A percentile compares a stretch with the other conserved stretches of the same genome.
Evolutionary conservation across 2,797 vertebrate species (phyloP).

Genomic region (Emys orbicularis): DNA sequence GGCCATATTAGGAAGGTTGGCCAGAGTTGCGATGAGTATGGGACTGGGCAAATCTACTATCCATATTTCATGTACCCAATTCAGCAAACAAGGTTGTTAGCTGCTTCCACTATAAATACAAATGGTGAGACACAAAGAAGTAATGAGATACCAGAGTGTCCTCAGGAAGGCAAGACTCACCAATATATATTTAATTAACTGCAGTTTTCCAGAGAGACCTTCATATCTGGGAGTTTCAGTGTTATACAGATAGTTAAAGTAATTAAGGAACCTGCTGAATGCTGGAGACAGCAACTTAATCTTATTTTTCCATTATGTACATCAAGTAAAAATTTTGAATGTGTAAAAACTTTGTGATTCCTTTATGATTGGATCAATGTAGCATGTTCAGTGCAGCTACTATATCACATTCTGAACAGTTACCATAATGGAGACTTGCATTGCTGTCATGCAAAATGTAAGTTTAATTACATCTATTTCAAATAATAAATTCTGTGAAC

Average conservation of each 20-base stretch:
- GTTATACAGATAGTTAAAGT: not conserved
- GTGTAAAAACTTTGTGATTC: not conserved
- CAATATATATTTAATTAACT: not conserved
- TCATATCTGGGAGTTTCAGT: not conserved
- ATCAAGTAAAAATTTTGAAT: not conserved
- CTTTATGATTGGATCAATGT: slow-evolving; percentile 41
- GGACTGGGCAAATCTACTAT: not conserved
- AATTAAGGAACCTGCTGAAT: not conserved
- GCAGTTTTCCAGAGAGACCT: not conserved
- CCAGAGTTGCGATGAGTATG: not conserved
- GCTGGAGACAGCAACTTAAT: not conserved
- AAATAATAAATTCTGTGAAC: not conserved
- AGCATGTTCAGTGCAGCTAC: not conserved
- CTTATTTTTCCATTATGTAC: not conserved
- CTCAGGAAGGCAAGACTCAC: not conserved
- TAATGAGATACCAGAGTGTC: not conserved
- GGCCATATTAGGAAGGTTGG: not conserved
- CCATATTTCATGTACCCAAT: not conserved
- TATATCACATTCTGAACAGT: not conserved
- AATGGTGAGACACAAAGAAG: not conserved
- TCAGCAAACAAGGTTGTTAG: not conserved
- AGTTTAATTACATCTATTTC: not conserved
- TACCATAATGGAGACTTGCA: not conserved
- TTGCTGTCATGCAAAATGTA: not conserved
- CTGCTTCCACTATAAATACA: not conserved